These are phyloP conservation scores for Mellilla xanthometata DNA, from an alignment of 2,888 invertebrate species.

Conservation along the genomic window DNA sequence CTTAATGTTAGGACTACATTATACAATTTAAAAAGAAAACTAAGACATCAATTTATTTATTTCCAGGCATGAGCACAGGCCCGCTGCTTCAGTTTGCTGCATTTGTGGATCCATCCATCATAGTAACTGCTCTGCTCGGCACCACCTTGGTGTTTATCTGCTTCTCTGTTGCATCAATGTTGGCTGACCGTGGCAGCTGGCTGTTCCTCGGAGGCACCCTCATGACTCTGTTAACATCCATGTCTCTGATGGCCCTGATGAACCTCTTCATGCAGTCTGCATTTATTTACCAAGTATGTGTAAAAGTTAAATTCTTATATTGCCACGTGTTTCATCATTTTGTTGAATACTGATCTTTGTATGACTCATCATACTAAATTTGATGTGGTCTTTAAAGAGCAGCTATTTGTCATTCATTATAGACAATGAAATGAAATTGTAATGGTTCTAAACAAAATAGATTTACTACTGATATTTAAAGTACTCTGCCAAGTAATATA, in stretches of 20 bases:
- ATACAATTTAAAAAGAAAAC: too few species aligned
- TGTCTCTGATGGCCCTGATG: slow-evolving; percentile 89
- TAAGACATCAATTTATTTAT: background rate
- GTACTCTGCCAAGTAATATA: too few species aligned
- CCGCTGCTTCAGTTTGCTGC: slow-evolving; percentile 92
- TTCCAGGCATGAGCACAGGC: slow-evolving; percentile 92
- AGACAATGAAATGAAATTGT: background rate
- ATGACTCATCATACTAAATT: slow-evolving; percentile 5
- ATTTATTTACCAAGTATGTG: slow-evolving; percentile 88
- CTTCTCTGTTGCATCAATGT: slow-evolving; percentile 93
- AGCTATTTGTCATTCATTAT: slow-evolving; percentile 1
- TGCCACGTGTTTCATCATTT: slow-evolving; percentile 11
- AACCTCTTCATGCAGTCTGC: slow-evolving; percentile 94
- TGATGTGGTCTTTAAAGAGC: background rate
- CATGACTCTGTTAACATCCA: slow-evolving; percentile 90
- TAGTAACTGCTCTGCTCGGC: slow-evolving; percentile 92
- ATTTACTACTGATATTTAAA: too few species aligned
- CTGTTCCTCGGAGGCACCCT: slow-evolving; percentile 95
- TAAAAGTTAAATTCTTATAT: background rate
- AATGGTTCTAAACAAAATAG: too few species aligned
- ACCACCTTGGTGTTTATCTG: slow-evolving; percentile 95
- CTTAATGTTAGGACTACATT: too few species aligned
- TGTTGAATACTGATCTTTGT: background rate
- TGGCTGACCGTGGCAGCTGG: slow-evolving; percentile 94
- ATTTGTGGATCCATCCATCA: slow-evolving; percentile 91